Base-by-base conservation (phyloP, 1,140 invertebrate species). In the Bemisia tabaci region DNA sequence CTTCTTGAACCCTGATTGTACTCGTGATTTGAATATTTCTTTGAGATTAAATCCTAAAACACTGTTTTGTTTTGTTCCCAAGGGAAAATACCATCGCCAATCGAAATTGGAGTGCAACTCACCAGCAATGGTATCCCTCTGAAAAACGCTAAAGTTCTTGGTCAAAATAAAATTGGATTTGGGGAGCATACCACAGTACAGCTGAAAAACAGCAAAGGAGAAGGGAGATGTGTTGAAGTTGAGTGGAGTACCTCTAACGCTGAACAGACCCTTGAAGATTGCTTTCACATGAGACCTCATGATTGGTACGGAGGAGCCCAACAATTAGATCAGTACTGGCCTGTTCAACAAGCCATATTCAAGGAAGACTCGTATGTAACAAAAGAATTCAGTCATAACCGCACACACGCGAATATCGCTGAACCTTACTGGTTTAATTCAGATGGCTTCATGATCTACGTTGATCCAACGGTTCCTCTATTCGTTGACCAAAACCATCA, bases 401-500 rank as follows among this genome's bases (percentile, higher is more conserved):
- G n/a, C n/a, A n/a, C n/a, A n/a, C n/a, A n/a, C n/a, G n/a, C n/a
- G n/a, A n/a, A n/a, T n/a, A 66, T 69, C 0, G 77, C 84, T 0
- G 72, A 73, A 65, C 70, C 72, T 1, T 73, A 70, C 62, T 73
- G 70, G 64, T 62, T 73, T 1, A 72, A 67, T 26, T 71, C 70
- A 0, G 33, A 70, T 22, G 72, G 72, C 0, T 66, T 63, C 27
- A 68, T 69, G 26, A 62, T 71, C 22, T 68, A 71, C n/a, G 70
- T 71, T 1, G 33, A 71, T 39, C 61, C 62, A 2, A 33, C 62
- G 1, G 61, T 67, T 2, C 68, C 70, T 12, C 27, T 73, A 12
- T 73, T 73, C 23, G 39, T 72, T 0, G 68, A 70, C 24, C 87
- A 89, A 71, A 48, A 48, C 33, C 33, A 48, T 33, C 24, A 22